These are phyloP conservation scores for Clarias laeviceps DNA, from an alignment of 2,797 vertebrate genomes.

Conservation along the genomic window DNA sequence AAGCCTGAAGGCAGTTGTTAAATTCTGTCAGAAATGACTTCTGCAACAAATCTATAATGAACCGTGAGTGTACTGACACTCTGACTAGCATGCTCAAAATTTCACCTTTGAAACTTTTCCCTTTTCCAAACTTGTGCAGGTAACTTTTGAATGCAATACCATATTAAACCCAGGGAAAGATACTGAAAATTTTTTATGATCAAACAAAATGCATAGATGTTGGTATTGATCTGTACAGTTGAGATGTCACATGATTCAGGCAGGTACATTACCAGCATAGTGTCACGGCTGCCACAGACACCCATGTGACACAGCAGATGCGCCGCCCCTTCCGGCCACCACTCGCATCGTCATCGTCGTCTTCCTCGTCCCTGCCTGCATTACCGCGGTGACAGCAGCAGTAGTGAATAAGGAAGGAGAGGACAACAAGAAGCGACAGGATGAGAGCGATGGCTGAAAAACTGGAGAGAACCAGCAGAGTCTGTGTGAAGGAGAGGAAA, in stretches of 20 bases:
- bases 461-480: conserved; percentile 77
- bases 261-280: conserved; percentile 83
- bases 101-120: neutral
- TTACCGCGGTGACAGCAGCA: conserved; percentile 82
- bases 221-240: neutral
- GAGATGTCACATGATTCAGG: conserved; percentile 39
- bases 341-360: conserved; percentile 79
- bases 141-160: neutral
- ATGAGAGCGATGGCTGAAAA: conserved; percentile 77
- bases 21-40: neutral
- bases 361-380: conserved; percentile 76
- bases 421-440: conserved; percentile 76
- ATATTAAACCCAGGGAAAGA: neutral
- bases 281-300: conserved; percentile 86
- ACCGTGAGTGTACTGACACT: neutral
- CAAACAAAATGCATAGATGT: neutral
- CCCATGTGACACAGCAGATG: conserved; percentile 90
- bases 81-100: neutral
- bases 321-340: conserved; percentile 81
- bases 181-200: neutral
- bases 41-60: neutral
- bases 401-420: conserved; percentile 81
- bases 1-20: neutral
- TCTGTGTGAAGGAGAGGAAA: conserved; percentile 65
- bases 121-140: neutral